A percentile compares a stretch with the other conserved stretches of the same genome.
phyloP scores from a whole-genome alignment of 2,888 invertebrate species.

The Diadegma fenestrale region DNA sequence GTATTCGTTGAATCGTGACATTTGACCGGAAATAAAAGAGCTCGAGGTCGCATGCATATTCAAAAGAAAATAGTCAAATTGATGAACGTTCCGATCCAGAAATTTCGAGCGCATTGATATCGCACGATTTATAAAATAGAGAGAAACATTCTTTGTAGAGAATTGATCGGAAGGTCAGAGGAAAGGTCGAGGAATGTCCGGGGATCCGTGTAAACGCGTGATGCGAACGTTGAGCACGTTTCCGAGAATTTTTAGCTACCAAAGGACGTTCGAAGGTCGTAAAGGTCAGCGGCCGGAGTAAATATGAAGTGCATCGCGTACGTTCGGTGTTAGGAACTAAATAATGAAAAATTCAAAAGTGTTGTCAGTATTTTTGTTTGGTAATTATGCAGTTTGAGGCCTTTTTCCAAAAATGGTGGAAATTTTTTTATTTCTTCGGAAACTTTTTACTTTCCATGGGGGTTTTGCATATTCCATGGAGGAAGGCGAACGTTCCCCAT shows the following conservation, averaged over 20 bases:
- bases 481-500: too few relatives aligned
- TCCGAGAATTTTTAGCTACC: not conserved
- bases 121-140: not conserved
- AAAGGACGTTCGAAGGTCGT: not conserved
- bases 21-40: not conserved
- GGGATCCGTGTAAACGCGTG: not conserved
- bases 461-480: too few relatives aligned
- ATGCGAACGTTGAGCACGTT: slow-evolving; percentile 6
- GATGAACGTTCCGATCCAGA: too few relatives aligned
- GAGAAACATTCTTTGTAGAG: not conserved
- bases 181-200: not conserved
- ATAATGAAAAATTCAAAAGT: not conserved
- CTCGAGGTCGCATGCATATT: not conserved
- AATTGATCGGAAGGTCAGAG: not conserved
- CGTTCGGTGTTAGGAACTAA: not conserved
- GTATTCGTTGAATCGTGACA: not conserved
- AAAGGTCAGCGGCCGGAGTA: not conserved
- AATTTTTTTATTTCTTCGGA: too few relatives aligned
- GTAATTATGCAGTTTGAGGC: too few relatives aligned
- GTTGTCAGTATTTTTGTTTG: not conserved
- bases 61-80: not conserved
- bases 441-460: too few relatives aligned
- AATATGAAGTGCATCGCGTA: not conserved
- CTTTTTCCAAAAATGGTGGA: too few relatives aligned
- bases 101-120: not conserved